A percentile compares a stretch with the other conserved stretches of the same genome.
Conservation (phyloP, 2,888 invertebrate species). For the Megastigmus dorsalis region DNA sequence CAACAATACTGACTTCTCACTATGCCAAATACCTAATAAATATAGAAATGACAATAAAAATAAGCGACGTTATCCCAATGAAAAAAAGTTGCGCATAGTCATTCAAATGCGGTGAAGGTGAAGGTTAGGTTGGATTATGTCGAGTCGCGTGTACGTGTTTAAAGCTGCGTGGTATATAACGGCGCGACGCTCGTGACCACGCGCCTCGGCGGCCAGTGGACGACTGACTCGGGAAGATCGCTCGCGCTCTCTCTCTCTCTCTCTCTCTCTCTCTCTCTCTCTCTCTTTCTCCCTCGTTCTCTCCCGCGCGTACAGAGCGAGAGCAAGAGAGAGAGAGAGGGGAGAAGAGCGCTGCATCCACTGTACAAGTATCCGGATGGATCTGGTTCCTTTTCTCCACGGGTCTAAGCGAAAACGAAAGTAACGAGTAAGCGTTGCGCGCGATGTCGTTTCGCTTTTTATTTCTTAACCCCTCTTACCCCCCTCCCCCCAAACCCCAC, state of each 20-base stretch:
- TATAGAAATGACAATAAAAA: no score
- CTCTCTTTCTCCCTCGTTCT: neutral
- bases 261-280: neutral
- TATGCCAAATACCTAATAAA: no score
- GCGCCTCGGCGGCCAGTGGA: constrained; percentile 45
- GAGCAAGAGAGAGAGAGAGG: neutral
- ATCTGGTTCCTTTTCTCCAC: neutral
- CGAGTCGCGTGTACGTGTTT: neutral
- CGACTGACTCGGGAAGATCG: constrained; percentile 35
- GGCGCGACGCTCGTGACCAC: constrained; percentile 31
- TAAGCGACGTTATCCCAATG: no score
- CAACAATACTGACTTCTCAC: no score
- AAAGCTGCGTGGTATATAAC: no score
- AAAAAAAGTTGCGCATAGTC: no score
- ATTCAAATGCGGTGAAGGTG: no score
- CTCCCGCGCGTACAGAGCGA: neutral
- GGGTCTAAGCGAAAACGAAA: constrained; percentile 14
- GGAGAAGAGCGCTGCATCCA: neutral
- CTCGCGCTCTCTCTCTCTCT: neutral
- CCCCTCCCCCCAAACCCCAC: no score
- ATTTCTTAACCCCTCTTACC: no score
- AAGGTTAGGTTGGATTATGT: neutral
- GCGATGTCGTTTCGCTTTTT: no score
- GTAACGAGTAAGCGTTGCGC: neutral
- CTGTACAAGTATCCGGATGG: neutral